Evolutionary conservation across 2,113 vertebrate species (phyloP).

Genomic region (Xiphophorus hellerii): DNA sequence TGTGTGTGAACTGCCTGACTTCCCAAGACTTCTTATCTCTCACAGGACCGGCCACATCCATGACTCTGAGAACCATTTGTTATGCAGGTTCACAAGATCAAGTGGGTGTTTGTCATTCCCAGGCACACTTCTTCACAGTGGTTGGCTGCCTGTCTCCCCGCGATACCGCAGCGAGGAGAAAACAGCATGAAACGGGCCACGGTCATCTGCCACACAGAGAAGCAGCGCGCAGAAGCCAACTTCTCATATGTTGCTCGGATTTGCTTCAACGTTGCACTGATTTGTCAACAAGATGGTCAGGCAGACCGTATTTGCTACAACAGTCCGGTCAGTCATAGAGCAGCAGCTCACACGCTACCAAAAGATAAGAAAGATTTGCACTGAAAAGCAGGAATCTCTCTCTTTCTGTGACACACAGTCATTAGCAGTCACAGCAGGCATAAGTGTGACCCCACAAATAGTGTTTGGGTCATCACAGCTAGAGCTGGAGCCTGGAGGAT

Average conservation of each 20-base stretch:
- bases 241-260: constrained; percentile 43
- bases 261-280: constrained; percentile 55
- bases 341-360: constrained; percentile 37
- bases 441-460: constrained; percentile 54
- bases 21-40: constrained; percentile 23
- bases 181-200: constrained; percentile 49
- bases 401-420: constrained; percentile 19
- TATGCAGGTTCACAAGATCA: constrained; percentile 65
- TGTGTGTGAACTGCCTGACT: constrained; percentile 29
- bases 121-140: constrained; percentile 55
- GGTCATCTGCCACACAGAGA: constrained; percentile 32
- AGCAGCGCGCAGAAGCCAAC: constrained; percentile 21
- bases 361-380: constrained; percentile 37
- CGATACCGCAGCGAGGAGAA: constrained; percentile 53
- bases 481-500: constrained; percentile 39
- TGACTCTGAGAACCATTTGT: constrained; percentile 47
- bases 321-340: constrained; percentile 46
- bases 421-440: constrained; percentile 43
- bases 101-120: constrained; percentile 64
- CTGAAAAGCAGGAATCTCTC: not conserved
- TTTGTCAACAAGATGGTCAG: constrained; percentile 48
- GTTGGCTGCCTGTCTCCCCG: constrained; percentile 52
- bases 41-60: constrained; percentile 13
- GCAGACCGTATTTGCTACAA: constrained; percentile 36
- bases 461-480: constrained; percentile 56